Conservation (phyloP, 1,140 invertebrate genomes). For the Temnothorax nylanderi region DNA sequence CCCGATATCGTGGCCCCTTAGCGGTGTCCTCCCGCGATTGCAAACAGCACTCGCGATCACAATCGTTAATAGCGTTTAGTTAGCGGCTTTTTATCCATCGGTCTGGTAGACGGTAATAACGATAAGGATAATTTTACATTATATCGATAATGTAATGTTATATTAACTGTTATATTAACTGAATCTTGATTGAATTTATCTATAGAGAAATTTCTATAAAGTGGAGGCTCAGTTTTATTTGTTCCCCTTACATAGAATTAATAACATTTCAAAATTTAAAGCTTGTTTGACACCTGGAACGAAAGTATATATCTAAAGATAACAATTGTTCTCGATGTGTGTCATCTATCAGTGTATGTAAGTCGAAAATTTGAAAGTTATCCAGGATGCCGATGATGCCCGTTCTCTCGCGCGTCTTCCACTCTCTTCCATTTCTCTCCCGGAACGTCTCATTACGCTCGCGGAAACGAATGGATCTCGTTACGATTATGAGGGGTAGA, state of each 20-base stretch:
- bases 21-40: conserved; percentile 31
- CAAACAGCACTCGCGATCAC: conserved; percentile 30
- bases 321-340: not conserved
- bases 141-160: not conserved
- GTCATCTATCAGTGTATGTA: not conserved
- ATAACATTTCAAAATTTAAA: not conserved
- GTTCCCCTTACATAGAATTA: not conserved
- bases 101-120: not conserved
- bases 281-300: not conserved
- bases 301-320: not conserved
- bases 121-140: not conserved
- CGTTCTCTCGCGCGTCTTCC: not conserved
- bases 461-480: conserved; percentile 72
- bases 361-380: not conserved
- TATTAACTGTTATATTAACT: not conserved
- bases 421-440: conserved; percentile 55
- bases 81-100: conserved; percentile 10
- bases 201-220: not conserved
- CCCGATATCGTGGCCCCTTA: conserved; percentile 53
- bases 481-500: conserved; percentile 69
- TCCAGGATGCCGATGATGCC: not conserved
- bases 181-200: not conserved
- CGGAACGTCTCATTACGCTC: conserved; percentile 71
- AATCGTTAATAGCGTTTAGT: conserved; percentile 37
- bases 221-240: not conserved